Evolutionary conservation across 2,797 vertebrate genomes (phyloP).

Genomic region (Mionectes olivaceus): DNA sequence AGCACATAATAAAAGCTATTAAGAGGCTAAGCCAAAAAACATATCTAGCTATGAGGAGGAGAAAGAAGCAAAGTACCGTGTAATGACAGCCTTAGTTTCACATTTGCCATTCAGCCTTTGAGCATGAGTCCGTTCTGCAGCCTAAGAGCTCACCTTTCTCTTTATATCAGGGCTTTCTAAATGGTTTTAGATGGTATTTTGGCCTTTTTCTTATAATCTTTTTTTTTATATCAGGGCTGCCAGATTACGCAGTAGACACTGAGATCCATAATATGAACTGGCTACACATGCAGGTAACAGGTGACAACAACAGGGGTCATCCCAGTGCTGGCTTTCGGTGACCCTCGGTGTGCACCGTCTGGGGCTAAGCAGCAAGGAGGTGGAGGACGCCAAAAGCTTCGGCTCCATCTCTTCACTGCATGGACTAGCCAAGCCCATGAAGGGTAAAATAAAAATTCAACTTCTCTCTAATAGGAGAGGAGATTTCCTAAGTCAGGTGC

Average conservation of each 20-base stretch:
- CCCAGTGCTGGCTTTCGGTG: background rate
- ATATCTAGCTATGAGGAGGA: slow-evolving; percentile 32
- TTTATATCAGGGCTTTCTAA: background rate
- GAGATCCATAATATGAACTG: background rate
- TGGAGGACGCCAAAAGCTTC: background rate
- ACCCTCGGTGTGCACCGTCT: rapidly evolving
- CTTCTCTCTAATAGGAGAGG: background rate
- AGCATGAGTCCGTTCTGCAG: background rate
- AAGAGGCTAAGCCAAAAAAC: slow-evolving; percentile 38
- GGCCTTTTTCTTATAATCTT: background rate
- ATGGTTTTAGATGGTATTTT: background rate
- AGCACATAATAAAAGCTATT: slow-evolving; percentile 52
- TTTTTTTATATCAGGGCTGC: background rate
- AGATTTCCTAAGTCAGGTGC: background rate
- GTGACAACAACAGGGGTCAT: background rate
- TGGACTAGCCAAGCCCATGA: background rate
- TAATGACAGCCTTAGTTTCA: slow-evolving; percentile 26
- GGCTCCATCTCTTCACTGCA: background rate
- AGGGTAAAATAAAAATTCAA: background rate
- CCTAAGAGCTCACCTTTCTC: background rate
- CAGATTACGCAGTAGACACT: background rate
- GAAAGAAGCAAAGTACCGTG: background rate
- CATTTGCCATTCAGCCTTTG: slow-evolving; percentile 20
- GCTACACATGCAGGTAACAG: background rate
- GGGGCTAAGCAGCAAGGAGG: background rate